Conservation (phyloP, 2,113 vertebrate genomes). For the Ctenomys sociabilis region DNA sequence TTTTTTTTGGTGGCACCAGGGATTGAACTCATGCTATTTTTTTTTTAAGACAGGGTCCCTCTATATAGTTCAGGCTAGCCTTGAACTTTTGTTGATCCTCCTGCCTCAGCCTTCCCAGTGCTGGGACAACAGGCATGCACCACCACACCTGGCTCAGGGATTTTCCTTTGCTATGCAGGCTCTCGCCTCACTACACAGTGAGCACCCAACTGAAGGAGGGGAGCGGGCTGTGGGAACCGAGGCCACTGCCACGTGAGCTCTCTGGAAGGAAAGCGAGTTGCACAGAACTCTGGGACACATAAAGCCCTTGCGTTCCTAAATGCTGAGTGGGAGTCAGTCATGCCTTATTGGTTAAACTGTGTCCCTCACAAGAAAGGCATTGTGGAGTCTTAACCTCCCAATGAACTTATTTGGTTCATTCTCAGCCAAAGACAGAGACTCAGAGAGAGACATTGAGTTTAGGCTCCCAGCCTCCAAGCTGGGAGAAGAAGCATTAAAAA, state of each 20-base stretch:
- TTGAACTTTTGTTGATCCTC: not conserved
- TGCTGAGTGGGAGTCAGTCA: not conserved
- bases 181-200: not conserved
- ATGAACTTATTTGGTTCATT: not conserved
- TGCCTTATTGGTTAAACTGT: not conserved
- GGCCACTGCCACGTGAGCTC: not conserved
- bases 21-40: too few species aligned
- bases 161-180: not conserved
- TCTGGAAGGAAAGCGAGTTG: not conserved
- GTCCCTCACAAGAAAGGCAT: not conserved
- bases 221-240: not conserved
- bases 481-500: not conserved
- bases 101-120: not conserved
- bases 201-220: not conserved
- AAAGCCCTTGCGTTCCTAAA: not conserved
- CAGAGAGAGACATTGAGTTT: not conserved
- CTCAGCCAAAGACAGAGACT: not conserved
- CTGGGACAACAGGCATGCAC: too few species aligned
- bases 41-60: not conserved
- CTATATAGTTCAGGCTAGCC: not conserved
- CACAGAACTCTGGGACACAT: not conserved
- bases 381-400: not conserved
- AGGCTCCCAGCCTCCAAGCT: not conserved
- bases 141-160: not conserved
- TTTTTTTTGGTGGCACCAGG: too few species aligned